Conservation (phyloP, 2,113 vertebrate genomes). For the Peromyscus maniculatus region DNA sequence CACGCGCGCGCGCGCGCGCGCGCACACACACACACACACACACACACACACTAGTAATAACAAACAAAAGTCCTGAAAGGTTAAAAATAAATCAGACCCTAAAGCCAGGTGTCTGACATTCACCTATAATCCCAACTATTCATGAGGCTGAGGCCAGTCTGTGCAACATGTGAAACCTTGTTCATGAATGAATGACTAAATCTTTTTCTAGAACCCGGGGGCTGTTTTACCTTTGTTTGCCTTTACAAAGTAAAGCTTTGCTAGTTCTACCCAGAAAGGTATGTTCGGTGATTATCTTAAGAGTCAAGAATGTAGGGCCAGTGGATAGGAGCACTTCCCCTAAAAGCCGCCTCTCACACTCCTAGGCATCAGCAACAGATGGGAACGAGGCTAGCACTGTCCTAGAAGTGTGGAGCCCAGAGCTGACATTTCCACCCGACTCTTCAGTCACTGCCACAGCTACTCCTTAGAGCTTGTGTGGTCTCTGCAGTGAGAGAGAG, state of each 20-base stretch:
- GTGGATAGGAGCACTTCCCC: not conserved
- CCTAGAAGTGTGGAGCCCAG: not conserved
- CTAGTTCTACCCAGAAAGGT: slow-evolving; percentile 1
- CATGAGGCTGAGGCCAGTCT: not conserved
- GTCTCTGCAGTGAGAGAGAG: not conserved
- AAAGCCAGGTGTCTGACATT: not conserved
- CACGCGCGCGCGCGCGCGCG: not conserved
- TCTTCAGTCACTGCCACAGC: not conserved
- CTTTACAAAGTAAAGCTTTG: not conserved
- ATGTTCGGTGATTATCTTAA: not conserved
- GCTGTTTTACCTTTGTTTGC: not conserved
- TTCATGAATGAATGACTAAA: not conserved
- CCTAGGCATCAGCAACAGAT: not conserved
- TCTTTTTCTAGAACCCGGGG: not conserved
- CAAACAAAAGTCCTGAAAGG: not conserved
- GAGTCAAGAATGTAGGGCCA: not conserved
- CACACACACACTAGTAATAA: not conserved
- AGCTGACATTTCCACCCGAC: not conserved
- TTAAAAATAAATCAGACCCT: not conserved
- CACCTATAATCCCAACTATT: not conserved
- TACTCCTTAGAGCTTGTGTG: not conserved
- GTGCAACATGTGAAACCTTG: not conserved
- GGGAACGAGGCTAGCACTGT: not conserved
- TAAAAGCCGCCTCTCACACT: not conserved
- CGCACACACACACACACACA: not conserved